These are phyloP conservation scores for Heteronetta atricapilla DNA, from an alignment of 2,113 vertebrate species.

Conservation along the genomic window DNA sequence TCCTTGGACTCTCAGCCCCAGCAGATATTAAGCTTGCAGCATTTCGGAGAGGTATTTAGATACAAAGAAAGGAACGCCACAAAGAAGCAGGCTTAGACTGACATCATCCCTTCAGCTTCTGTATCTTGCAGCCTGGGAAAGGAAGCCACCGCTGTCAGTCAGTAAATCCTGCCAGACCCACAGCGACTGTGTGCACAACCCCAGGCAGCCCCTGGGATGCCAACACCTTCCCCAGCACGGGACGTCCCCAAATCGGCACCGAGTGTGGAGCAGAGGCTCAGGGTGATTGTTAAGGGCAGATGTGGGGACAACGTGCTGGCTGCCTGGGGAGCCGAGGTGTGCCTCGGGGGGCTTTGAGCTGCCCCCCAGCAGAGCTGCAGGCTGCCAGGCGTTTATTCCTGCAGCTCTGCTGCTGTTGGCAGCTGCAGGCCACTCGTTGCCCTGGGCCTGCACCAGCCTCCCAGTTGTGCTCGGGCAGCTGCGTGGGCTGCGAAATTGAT, in stretches of 20 bases:
- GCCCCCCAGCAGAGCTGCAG: not conserved
- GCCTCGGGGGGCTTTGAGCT: not conserved
- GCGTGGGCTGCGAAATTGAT: not conserved
- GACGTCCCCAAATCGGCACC: not conserved
- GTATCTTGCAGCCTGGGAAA: not conserved
- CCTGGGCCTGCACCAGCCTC: not conserved
- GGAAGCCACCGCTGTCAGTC: not conserved
- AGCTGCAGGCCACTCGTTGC: not conserved
- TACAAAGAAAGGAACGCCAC: not conserved
- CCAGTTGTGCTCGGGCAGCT: not conserved
- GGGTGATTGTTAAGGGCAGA: not conserved
- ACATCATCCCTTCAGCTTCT: not conserved
- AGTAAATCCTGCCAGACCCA: not conserved
- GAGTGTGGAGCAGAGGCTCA: not conserved
- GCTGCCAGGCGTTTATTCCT: not conserved
- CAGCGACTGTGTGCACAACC: not conserved
- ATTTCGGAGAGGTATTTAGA: not conserved
- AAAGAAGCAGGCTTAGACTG: not conserved
- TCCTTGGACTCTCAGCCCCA: slow-evolving; percentile 2
- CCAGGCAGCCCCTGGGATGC: not conserved
- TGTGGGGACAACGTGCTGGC: accelerated
- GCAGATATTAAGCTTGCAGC: slow-evolving; percentile 26
- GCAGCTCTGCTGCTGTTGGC: not conserved
- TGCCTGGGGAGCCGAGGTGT: accelerated
- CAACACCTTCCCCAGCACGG: not conserved